phyloP scores from a whole-genome alignment of 2,888 invertebrate genomes.

The Drosophila cyrtoloma region DNA sequence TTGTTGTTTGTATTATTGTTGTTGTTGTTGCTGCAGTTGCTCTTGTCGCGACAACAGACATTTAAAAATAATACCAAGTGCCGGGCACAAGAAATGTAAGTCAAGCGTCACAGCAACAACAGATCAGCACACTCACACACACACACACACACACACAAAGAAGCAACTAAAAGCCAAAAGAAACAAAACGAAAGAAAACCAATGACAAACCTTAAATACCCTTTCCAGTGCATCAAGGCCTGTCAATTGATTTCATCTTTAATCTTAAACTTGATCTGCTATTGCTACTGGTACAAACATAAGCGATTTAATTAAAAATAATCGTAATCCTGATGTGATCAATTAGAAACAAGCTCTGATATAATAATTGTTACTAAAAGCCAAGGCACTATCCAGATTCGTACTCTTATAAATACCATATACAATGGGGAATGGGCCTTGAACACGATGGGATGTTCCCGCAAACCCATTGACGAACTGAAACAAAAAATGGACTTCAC shows the following conservation, averaged over 20 bases:
- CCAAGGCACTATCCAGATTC: not conserved
- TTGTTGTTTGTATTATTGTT: slow-evolving; percentile 30
- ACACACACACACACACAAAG: not conserved
- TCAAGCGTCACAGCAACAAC: slow-evolving; percentile 67
- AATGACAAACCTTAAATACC: not conserved
- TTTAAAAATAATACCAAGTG: slow-evolving; percentile 71
- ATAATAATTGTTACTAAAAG: not conserved
- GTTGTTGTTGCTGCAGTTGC: slow-evolving; percentile 30
- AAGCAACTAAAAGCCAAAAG: not conserved
- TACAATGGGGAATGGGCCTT: too few relatives aligned
- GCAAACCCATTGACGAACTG: too few relatives aligned
- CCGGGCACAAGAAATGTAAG: slow-evolving; percentile 72
- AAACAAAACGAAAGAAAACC: too few relatives aligned
- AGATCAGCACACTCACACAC: slow-evolving; percentile 3
- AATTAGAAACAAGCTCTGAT: too few relatives aligned
- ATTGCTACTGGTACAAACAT: not conserved
- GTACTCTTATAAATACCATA: not conserved
- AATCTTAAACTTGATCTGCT: not conserved
- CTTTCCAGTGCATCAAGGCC: not conserved
- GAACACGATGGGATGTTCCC: too few relatives aligned
- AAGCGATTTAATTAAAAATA: not conserved
- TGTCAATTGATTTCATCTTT: not conserved
- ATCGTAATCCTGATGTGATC: not conserved
- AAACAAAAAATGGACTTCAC: not conserved
- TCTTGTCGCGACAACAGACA: slow-evolving; percentile 66